These are phyloP conservation scores for Spisula subtruncata DNA, from an alignment of 2,888 invertebrate genomes.

Conservation along the genomic window DNA sequence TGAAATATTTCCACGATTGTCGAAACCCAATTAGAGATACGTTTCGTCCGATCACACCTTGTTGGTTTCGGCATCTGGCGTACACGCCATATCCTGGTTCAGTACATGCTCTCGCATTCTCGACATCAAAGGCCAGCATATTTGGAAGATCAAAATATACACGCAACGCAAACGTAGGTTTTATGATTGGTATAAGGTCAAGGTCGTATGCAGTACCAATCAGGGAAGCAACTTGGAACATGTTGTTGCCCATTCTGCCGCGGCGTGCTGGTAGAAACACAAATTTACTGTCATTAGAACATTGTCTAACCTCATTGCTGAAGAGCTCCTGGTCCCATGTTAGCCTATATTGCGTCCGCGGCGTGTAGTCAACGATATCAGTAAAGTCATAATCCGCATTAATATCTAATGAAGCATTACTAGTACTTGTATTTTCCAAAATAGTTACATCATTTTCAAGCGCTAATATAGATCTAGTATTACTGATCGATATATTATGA, in stretches of 20 bases:
- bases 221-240: conserved; percentile 74
- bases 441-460: too few relatives aligned
- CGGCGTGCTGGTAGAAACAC: not conserved
- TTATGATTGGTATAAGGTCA: conserved; percentile 67
- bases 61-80: not conserved
- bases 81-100: not conserved
- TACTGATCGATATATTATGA: too few relatives aligned
- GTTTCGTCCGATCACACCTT: conserved; percentile 49
- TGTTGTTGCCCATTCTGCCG: conserved; percentile 75
- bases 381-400: too few relatives aligned
- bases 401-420: too few relatives aligned
- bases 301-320: not conserved
- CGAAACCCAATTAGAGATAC: conserved; percentile 72
- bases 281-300: not conserved
- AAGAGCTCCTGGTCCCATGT: not conserved
- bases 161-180: conserved; percentile 61
- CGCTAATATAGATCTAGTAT: too few relatives aligned
- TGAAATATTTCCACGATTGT: conserved; percentile 78
- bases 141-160: conserved; percentile 56
- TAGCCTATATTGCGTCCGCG: not conserved
- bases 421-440: too few relatives aligned
- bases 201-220: conserved; percentile 66
- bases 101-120: not conserved
- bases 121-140: not conserved
- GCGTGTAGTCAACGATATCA: too few relatives aligned